A percentile compares a stretch with the other conserved stretches of the same genome.
Evolutionary conservation across 2,888 invertebrate genomes (phyloP).

Genomic region (Pheosia tremula): DNA sequence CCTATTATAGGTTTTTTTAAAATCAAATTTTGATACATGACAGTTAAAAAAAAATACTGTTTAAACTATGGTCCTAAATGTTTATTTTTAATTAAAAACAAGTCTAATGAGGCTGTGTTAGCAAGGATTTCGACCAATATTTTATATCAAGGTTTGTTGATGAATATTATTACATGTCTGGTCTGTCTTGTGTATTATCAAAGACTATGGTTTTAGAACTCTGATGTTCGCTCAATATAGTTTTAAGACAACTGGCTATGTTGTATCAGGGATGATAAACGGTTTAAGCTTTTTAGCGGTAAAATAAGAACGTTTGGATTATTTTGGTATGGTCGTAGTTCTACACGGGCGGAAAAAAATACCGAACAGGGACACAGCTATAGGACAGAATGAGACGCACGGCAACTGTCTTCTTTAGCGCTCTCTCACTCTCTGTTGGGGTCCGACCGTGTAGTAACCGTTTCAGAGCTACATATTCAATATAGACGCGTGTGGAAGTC

Average conservation of each 20-base stretch:
- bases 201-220: constrained; percentile 47
- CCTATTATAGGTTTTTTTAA: neutral
- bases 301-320: constrained; percentile 28
- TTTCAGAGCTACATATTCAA: too few species aligned
- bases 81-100: constrained; percentile 15
- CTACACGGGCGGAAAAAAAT: too few species aligned
- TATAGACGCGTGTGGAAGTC: too few species aligned
- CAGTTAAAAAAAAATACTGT: neutral
- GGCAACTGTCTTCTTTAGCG: too few species aligned
- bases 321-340: constrained; percentile 37
- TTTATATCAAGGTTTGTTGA: constrained; percentile 37
- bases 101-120: constrained; percentile 40
- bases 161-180: constrained; percentile 34
- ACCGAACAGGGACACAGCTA: too few species aligned
- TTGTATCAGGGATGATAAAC: neutral
- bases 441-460: too few species aligned
- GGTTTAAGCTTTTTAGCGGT: constrained; percentile 36
- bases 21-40: constrained; percentile 1
- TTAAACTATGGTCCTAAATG: neutral
- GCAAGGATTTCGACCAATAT: constrained; percentile 42
- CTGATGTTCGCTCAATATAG: constrained; percentile 68
- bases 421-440: too few species aligned
- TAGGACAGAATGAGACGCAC: too few species aligned
- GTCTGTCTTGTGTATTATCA: constrained; percentile 14
- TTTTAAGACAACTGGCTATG: constrained; percentile 41